phyloP scores from a whole-genome alignment of 2,797 vertebrate genomes.

The Liasis olivaceus region DNA sequence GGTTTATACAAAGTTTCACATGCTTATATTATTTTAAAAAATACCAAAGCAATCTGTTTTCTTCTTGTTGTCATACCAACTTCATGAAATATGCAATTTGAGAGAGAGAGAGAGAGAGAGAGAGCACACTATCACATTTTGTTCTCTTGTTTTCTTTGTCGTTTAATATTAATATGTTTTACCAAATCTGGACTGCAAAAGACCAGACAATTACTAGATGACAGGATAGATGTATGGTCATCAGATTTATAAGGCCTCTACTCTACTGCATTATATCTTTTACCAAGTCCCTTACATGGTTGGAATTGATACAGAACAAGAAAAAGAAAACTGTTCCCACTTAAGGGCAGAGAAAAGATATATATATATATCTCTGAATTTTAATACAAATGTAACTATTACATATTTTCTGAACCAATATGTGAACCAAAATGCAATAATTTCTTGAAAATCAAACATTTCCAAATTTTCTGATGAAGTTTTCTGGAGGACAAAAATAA shows the following conservation, averaged over 20 bases:
- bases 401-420: too few species aligned
- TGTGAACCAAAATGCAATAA: background rate
- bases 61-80: background rate
- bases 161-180: background rate
- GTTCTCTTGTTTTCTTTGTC: background rate
- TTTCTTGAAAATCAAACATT: background rate
- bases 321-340: background rate
- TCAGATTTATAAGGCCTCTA: background rate
- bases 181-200: background rate
- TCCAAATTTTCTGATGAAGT: background rate
- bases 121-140: background rate
- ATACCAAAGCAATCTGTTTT: background rate
- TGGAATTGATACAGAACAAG: background rate
- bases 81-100: too few species aligned
- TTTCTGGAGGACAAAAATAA: background rate
- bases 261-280: background rate
- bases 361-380: too few species aligned
- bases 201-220: background rate
- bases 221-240: background rate
- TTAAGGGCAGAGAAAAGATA: too few species aligned
- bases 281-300: background rate
- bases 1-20: background rate
- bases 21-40: background rate
- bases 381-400: too few species aligned
- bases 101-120: too few species aligned